These are phyloP conservation scores for Drosophila nigrodunni DNA, from an alignment of 1,140 invertebrate species.

Conservation along the genomic window DNA sequence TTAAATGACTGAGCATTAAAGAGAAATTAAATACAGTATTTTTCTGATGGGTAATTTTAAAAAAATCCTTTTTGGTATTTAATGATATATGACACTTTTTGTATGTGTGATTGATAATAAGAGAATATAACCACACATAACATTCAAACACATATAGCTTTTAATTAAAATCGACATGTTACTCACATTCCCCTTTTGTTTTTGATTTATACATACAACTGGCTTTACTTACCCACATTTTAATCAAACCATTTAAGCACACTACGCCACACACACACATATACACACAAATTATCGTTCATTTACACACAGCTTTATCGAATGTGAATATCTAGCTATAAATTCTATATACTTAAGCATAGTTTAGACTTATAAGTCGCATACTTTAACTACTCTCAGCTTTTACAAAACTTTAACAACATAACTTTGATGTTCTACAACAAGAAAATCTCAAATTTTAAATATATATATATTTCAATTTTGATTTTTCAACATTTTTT, in stretches of 20 bases:
- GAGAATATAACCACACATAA: too few species aligned
- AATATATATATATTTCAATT: constrained; percentile 14
- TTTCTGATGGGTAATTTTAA: too few species aligned
- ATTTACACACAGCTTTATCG: constrained; percentile 36
- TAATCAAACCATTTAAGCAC: constrained; percentile 16
- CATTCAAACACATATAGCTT: too few species aligned
- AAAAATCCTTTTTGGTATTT: background rate
- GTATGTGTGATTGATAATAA: background rate
- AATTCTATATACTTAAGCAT: constrained; percentile 51
- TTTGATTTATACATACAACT: constrained; percentile 14
- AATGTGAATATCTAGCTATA: constrained; percentile 39
- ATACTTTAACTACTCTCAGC: constrained; percentile 45
- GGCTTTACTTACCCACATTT: constrained; percentile 25
- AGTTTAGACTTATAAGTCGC: constrained; percentile 59
- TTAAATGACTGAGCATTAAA: background rate
- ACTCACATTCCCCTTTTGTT: background rate
- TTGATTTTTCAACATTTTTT: constrained; percentile 30
- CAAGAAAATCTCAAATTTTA: constrained; percentile 2
- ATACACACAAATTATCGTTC: constrained; percentile 22
- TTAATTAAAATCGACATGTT: background rate
- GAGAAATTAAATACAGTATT: too few species aligned
- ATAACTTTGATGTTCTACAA: constrained; percentile 56
- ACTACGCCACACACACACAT: constrained; percentile 6
- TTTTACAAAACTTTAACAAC: constrained; percentile 43
- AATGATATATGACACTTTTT: background rate